phyloP scores from a whole-genome alignment of 2,888 invertebrate species.

The Camptogramma bilineatum region DNA sequence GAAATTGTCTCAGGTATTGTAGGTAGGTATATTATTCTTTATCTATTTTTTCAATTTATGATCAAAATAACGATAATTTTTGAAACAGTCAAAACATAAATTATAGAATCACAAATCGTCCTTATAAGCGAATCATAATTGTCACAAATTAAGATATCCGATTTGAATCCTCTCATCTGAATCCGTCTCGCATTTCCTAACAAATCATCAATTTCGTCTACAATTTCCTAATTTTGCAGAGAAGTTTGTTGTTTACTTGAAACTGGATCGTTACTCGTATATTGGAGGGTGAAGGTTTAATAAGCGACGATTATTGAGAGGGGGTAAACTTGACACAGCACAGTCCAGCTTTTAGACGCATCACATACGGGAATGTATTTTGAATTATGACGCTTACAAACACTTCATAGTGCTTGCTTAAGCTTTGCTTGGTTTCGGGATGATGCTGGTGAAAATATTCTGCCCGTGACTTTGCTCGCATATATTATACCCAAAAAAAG shows the following conservation, averaged over 20 bases:
- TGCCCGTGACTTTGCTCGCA: too few species aligned
- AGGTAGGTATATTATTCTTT: neutral
- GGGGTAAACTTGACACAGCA: constrained; percentile 53
- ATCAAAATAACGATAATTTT: neutral
- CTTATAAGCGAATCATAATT: constrained; percentile 2
- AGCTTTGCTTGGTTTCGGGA: too few species aligned
- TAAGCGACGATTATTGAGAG: constrained; percentile 72
- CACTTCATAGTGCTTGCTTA: too few species aligned
- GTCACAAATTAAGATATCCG: constrained; percentile 34
- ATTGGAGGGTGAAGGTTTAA: constrained; percentile 66
- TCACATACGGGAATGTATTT: constrained; percentile 46
- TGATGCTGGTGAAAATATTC: too few species aligned
- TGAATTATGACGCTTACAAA: neutral
- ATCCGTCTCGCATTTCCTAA: constrained; percentile 41
- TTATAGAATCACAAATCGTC: neutral
- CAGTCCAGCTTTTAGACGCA: constrained; percentile 45
- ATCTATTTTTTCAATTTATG: too few species aligned
- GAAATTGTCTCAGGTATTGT: too few species aligned
- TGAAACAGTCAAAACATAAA: neutral
- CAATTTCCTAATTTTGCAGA: constrained; percentile 37
- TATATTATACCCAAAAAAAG: too few species aligned
- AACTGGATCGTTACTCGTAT: constrained; percentile 63
- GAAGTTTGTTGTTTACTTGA: constrained; percentile 62
- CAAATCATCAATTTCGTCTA: constrained; percentile 38
- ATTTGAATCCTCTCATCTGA: constrained; percentile 35